phyloP scores from a whole-genome alignment of 2,888 invertebrate genomes.

The Atrina japonica region DNA sequence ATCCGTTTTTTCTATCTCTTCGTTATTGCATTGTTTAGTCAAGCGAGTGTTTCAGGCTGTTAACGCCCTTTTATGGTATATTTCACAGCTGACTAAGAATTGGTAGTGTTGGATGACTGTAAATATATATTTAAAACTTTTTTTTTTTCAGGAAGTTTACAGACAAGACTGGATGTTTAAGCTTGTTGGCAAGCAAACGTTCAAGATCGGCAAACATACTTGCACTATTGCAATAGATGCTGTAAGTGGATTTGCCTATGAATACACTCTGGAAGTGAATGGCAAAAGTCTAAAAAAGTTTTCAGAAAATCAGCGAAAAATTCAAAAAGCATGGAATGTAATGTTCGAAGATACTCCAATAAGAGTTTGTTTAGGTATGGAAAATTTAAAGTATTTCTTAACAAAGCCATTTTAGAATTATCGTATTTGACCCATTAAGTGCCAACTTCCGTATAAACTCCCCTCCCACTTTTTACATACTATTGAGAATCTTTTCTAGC shows the following conservation, averaged over 20 bases:
- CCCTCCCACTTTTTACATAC: too few relatives aligned
- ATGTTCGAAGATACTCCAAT: slow-evolving; percentile 77
- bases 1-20: too few relatives aligned
- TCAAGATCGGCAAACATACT: slow-evolving; percentile 85
- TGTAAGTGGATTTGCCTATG: slow-evolving; percentile 88
- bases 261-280: slow-evolving; percentile 90
- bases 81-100: too few relatives aligned
- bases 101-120: too few relatives aligned
- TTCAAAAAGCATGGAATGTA: slow-evolving; percentile 88
- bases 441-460: too few relatives aligned
- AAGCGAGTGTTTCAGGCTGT: too few relatives aligned
- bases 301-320: slow-evolving; percentile 88
- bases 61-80: too few relatives aligned
- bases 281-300: slow-evolving; percentile 91
- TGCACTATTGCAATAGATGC: slow-evolving; percentile 84
- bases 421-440: too few relatives aligned
- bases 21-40: too few relatives aligned
- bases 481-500: too few relatives aligned
- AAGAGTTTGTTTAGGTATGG: slow-evolving; percentile 87
- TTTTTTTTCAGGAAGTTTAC: slow-evolving; percentile 85
- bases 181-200: slow-evolving; percentile 91
- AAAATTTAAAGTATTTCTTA: background rate
- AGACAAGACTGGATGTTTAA: slow-evolving; percentile 95
- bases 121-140: too few relatives aligned
- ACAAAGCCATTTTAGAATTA: background rate